Evolutionary conservation across 2,113 vertebrate genomes (phyloP), one percentile per base, ranked within the genome.

Genomic region (Polypterus senegalus): DNA sequence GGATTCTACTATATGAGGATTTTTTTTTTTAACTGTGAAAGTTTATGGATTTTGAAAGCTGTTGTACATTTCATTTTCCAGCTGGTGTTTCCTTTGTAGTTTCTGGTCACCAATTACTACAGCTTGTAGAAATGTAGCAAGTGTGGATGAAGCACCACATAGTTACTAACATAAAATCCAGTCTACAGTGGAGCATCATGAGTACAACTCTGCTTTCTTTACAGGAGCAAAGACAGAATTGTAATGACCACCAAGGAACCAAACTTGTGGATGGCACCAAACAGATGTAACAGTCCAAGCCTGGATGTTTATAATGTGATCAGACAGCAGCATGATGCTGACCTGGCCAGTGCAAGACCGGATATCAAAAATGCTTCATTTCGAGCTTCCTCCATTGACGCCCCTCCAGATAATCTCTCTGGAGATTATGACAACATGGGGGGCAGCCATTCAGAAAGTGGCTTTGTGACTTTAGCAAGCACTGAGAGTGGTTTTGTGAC

Each of bases 311-410:
- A 94, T 76, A 86, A 89, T 0, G 81, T 97, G 46, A 92, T 97
- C 62, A 74, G 74, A 51, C 88, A 83, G 51, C 94, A 98, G 47
- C 89, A 76, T 0, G 89, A 96, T 0, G 89, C 88, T 0, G 96
- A 97, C 62, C 80, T 97, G 67, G 72, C 88, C 0, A 86, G 87
- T 9, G 73, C 88, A 4, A 86, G 93, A 6, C 91, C 94, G 0
- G 71, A 85, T 59, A 86, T 86, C 9, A 86, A 88, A 64, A 97
- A 94, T 65, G 91, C 88, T n/a, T 97, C 96, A 4, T 98, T 98
- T 74, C 74, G 88, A 5, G 79, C 71, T 6, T 82, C 73, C n/a
- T 67, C 68, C 0, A 65, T 71, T 47, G 70, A 80, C 9, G 71
- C 67, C 45, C 68, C 69, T 49, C 86, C 81, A 0, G 69, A 74